Evolutionary conservation across 2,888 invertebrate genomes (phyloP).

Genomic region (Tenthredo scrophulariae): DNA sequence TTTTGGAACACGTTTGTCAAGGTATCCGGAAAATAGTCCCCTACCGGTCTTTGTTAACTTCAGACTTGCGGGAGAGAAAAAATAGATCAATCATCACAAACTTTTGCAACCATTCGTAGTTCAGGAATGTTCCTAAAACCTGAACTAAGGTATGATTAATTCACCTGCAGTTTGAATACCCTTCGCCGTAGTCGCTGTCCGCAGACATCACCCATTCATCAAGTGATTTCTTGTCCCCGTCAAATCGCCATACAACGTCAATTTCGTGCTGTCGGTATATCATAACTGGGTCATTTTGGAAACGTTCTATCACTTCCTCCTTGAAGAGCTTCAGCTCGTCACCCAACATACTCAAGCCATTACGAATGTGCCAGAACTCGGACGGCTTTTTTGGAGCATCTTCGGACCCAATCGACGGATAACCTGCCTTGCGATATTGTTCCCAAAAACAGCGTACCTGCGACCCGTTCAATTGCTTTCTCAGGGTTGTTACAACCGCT

Average conservation of each 20-base stretch:
- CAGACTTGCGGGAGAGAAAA: conserved; percentile 74
- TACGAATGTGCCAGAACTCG: conserved; percentile 80
- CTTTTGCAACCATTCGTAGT: background rate
- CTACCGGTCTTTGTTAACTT: conserved; percentile 85
- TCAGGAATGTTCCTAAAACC: background rate
- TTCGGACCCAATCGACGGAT: conserved; percentile 76
- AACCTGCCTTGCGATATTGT: conserved; percentile 82
- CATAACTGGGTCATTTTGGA: conserved; percentile 83
- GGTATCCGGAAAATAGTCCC: conserved; percentile 86
- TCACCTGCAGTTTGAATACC: conserved; percentile 77
- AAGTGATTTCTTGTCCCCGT: conserved; percentile 81
- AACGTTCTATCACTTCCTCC: conserved; percentile 84
- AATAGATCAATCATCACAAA: background rate
- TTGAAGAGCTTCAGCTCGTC: conserved; percentile 84
- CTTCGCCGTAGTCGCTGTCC: conserved; percentile 91
- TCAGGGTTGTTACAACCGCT: background rate
- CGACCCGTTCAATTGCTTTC: background rate
- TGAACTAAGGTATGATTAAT: conserved; percentile 32
- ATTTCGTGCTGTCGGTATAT: conserved; percentile 83
- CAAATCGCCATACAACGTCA: conserved; percentile 88
- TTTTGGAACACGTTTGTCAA: conserved; percentile 86
- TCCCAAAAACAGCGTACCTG: conserved; percentile 79
- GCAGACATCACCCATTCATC: conserved; percentile 87
- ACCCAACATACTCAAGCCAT: conserved; percentile 85
- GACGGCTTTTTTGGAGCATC: conserved; percentile 60